Evolutionary conservation across 2,797 vertebrate species (phyloP), one percentile per base, ranked within the genome.

Genomic region (Remorina albescens): DNA sequence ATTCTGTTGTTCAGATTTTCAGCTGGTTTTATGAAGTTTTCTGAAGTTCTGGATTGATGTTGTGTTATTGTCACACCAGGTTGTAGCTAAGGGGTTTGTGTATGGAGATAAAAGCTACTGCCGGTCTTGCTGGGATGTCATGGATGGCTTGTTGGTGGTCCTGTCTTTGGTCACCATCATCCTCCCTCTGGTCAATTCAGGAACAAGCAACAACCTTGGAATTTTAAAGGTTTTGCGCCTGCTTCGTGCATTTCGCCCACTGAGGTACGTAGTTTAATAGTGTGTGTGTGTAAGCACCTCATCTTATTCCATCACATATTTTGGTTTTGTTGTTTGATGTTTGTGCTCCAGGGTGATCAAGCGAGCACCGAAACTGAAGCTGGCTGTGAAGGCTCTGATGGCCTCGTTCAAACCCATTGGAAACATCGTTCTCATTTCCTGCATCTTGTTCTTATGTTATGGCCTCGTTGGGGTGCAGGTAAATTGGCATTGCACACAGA

Each of bases 401-500:
- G 95, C 96, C 0, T 97, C 96, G 0, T 90, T 97, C 25, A 94
- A 96, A 66, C 96, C 97, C 34, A 96, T 98, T 1, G 95, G 95
- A 15, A 97, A 97, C 86, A 96, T 98, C 1, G 93, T 96, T 53
- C 89, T 96, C 72, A 97, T 97, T 85, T 97, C 95, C 89, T 96
- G 95, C 0, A 92, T 95, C 42, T 96, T 97, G 87, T 96, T 98
- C 85, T 96, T 96, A 44, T 95, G 96, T 72, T 98, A 95, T 8
- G 96, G 95, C 58, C 96, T 97, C 74, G 87, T 97, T 42, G 97
- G 97, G 2, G 95, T 98, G 53, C 97, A 98, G 96, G 97, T 98
- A 91, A 12, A n/a, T 21, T 30, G 8, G 28, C 44, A 37, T 11
- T 1, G 21, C 21, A 30, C 23, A 21, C 16, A 49, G 2, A 23